Conservation (phyloP, 2,113 vertebrate genomes). For the Etia nguti region DNA sequence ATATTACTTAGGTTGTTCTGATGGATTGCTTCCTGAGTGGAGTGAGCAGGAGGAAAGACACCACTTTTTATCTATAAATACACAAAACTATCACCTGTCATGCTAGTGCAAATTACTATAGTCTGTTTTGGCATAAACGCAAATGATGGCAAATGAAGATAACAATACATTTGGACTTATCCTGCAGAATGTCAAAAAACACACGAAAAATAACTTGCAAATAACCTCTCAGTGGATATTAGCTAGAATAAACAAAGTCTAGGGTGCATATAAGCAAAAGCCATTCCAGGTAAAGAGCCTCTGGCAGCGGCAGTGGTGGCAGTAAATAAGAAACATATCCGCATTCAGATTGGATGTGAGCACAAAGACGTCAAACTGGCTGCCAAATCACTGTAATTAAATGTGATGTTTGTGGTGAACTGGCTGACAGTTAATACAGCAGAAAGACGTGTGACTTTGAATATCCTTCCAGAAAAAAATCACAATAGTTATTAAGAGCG, state of each 20-base stretch:
- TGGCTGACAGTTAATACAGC: neutral
- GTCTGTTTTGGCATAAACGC: neutral
- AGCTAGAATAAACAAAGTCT: neutral
- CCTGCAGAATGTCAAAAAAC: neutral
- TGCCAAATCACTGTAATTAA: neutral
- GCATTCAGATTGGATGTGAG: neutral
- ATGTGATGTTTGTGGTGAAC: neutral
- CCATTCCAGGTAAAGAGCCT: neutral
- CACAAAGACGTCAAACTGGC: neutral
- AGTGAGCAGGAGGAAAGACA: accelerated
- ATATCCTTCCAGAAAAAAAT: neutral
- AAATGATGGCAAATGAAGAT: neutral
- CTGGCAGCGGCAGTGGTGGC: neutral
- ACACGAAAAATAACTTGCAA: neutral
- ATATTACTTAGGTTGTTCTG: neutral
- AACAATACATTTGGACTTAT: neutral
- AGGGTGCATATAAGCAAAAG: neutral
- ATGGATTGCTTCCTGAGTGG: neutral
- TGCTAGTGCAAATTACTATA: neutral
- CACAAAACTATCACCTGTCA: neutral
- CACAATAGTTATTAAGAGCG: neutral
- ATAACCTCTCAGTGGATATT: neutral
- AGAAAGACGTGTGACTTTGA: neutral
- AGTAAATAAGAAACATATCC: neutral
- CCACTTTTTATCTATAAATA: neutral